Conservation (phyloP, 2,888 invertebrate species). For the Heliconius charithonia region DNA sequence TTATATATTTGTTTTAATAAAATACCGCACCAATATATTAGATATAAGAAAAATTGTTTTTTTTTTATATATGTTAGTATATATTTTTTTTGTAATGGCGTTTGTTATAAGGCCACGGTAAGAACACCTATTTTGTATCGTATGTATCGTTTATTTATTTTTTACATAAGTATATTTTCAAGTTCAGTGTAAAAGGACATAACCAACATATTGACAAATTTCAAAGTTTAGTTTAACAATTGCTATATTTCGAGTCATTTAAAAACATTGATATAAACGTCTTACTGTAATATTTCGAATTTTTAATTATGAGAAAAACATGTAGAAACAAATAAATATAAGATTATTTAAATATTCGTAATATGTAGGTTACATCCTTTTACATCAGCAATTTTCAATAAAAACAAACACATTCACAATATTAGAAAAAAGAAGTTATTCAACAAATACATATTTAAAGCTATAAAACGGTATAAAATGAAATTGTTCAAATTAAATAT, state of each 20-base stretch:
- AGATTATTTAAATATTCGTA: neutral
- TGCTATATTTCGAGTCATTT: neutral
- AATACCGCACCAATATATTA: conserved; percentile 18
- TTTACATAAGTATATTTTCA: too few relatives aligned
- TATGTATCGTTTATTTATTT: too few relatives aligned
- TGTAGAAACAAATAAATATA: neutral
- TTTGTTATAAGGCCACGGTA: conserved; percentile 5
- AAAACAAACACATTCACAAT: neutral
- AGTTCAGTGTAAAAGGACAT: neutral
- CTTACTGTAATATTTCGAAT: neutral
- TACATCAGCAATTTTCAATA: neutral
- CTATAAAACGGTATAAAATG: conserved; percentile 26
- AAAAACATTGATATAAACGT: neutral
- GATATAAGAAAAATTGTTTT: neutral
- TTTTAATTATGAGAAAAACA: too few relatives aligned
- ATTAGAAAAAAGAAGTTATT: neutral
- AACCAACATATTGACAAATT: neutral
- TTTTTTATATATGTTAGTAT: neutral
- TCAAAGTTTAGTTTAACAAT: neutral
- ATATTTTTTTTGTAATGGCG: neutral
- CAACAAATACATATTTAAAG: conserved; percentile 24
- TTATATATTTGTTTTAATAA: neutral
- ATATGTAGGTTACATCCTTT: neutral
- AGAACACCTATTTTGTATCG: neutral
- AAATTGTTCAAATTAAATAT: conserved; percentile 21